Percentiles rank a stretch among this genome's conserved stretches.
phyloP scores from a whole-genome alignment of 2,888 invertebrate genomes.

The Therioaphis trifolii region DNA sequence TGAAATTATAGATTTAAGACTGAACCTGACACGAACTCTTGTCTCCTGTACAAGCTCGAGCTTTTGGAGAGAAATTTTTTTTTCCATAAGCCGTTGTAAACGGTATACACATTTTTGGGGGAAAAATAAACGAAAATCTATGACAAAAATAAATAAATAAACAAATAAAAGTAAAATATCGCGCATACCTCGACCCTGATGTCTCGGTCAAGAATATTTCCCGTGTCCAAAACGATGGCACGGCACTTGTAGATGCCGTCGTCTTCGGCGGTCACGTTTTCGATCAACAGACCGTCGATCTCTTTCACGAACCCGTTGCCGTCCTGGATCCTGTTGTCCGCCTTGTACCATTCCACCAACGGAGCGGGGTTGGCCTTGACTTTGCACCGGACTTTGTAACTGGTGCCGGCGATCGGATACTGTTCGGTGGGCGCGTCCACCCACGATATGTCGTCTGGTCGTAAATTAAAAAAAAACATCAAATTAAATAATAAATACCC shows the following conservation, averaged over 20 bases:
- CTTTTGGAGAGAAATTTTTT: too few relatives aligned
- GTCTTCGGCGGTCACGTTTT: constrained; percentile 82
- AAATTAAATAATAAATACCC: background rate
- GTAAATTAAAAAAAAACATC: constrained; percentile 64
- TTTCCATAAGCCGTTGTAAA: too few relatives aligned
- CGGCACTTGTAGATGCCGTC: constrained; percentile 89
- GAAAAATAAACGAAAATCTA: too few relatives aligned
- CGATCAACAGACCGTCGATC: constrained; percentile 81
- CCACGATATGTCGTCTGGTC: constrained; percentile 87
- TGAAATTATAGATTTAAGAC: too few relatives aligned
- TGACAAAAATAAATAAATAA: too few relatives aligned
- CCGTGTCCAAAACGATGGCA: constrained; percentile 83
- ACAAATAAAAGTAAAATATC: too few relatives aligned
- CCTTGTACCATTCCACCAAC: constrained; percentile 86
- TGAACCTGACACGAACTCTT: too few relatives aligned
- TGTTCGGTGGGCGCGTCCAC: constrained; percentile 87
- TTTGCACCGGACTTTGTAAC: constrained; percentile 83
- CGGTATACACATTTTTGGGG: too few relatives aligned
- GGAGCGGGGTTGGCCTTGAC: constrained; percentile 88
- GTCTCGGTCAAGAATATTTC: constrained; percentile 80
- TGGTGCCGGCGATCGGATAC: constrained; percentile 80
- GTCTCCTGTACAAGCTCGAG: too few relatives aligned
- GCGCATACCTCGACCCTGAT: constrained; percentile 85
- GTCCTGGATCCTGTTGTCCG: constrained; percentile 78
- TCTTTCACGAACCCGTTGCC: constrained; percentile 80